Percentiles rank a stretch among this genome's conserved stretches.
Evolutionary conservation across 2,113 vertebrate genomes (phyloP).

Genomic region (Syngnathus typhle): DNA sequence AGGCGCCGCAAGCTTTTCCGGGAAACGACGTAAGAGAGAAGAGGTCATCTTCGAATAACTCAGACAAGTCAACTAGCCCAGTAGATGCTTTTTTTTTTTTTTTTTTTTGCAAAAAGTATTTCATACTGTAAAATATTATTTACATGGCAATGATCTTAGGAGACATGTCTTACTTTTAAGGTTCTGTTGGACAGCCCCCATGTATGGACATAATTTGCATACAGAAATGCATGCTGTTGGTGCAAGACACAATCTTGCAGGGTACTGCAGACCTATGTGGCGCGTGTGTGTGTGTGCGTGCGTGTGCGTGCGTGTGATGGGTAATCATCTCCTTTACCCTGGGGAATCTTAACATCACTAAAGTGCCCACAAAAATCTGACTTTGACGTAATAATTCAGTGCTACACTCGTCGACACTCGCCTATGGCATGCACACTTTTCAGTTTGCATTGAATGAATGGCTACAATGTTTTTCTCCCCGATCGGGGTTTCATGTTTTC

Average conservation of each 20-base stretch:
- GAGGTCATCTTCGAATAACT: slow-evolving; percentile 27
- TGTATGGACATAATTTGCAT: slow-evolving; percentile 9
- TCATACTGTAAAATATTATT: not conserved
- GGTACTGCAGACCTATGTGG: slow-evolving; percentile 62
- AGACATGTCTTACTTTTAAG: slow-evolving; percentile 15
- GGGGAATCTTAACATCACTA: slow-evolving; percentile 63
- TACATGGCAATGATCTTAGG: slow-evolving; percentile 17
- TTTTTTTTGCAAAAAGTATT: not conserved
- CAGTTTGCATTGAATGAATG: slow-evolving; percentile 5
- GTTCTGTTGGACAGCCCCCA: not conserved
- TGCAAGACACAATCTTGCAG: slow-evolving; percentile 34
- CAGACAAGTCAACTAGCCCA: not conserved
- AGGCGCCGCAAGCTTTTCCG: slow-evolving; percentile 8
- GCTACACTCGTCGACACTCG: slow-evolving; percentile 14
- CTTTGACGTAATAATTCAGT: slow-evolving; percentile 37
- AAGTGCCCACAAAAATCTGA: slow-evolving; percentile 27
- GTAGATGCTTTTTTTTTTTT: not conserved
- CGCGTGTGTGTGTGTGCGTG: slow-evolving; percentile 66
- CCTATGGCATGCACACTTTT: slow-evolving; percentile 33
- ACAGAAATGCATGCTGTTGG: not conserved
- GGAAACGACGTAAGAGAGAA: slow-evolving; percentile 26
- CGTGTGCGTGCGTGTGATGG: slow-evolving; percentile 70
- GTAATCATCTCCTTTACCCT: slow-evolving; percentile 79
- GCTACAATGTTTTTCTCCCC: not conserved
- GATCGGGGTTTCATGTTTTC: not conserved